Conservation (phyloP, 1,140 invertebrate genomes). For the Brachionus calyciflorus region DNA sequence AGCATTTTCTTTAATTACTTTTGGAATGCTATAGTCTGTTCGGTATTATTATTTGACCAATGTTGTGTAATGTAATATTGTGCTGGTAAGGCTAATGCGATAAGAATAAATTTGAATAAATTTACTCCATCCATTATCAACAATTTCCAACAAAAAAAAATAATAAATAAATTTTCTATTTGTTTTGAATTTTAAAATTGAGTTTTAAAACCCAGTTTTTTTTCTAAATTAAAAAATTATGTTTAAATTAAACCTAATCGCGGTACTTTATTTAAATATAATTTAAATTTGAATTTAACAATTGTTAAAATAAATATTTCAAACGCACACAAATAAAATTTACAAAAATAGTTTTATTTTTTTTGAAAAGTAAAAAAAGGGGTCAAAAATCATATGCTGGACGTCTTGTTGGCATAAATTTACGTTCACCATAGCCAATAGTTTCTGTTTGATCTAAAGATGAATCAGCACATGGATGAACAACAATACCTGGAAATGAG, state of each 20-base stretch:
- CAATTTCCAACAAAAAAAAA: not conserved
- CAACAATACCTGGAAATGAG: slow-evolving; percentile 29
- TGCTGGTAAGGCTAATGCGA: slow-evolving; percentile 20
- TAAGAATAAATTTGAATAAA: slow-evolving; percentile 20
- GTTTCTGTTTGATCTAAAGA: not conserved
- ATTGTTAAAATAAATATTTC: no score
- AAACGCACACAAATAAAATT: not conserved
- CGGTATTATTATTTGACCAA: slow-evolving; percentile 24
- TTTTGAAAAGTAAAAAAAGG: no score
- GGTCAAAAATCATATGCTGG: slow-evolving; percentile 40
- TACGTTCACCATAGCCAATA: not conserved
- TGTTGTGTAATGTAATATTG: slow-evolving; percentile 19
- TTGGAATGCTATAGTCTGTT: slow-evolving; percentile 28
- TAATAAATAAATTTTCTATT: not conserved
- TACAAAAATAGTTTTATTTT: not conserved
- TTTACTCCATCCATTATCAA: slow-evolving; percentile 33
- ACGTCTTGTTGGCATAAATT: slow-evolving; percentile 22
- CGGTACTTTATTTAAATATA: slow-evolving; percentile 21
- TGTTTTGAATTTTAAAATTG: not conserved
- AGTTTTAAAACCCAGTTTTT: slow-evolving; percentile 39
- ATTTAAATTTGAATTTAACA: slow-evolving; percentile 16
- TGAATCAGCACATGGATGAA: slow-evolving; percentile 31
- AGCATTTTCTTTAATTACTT: not conserved
- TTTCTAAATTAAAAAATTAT: not conserved
- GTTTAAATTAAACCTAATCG: not conserved